phyloP scores from a whole-genome alignment of 2,888 invertebrate species.

The Orchesella flavescens region DNA sequence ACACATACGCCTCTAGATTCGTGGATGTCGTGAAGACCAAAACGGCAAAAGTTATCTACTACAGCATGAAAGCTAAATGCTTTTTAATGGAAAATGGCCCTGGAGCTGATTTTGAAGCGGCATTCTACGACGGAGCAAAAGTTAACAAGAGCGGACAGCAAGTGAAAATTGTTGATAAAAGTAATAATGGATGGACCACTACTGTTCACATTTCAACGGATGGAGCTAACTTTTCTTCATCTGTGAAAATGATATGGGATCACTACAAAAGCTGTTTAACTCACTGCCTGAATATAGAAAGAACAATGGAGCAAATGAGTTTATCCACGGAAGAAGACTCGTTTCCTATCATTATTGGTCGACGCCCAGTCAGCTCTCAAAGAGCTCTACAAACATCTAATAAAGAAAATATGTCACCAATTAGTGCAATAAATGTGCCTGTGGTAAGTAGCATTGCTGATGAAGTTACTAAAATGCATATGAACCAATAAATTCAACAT shows the following conservation, averaged over 20 bases:
- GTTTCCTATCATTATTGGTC: conserved; percentile 90
- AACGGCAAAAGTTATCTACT: conserved; percentile 94
- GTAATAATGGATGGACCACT: conserved; percentile 77
- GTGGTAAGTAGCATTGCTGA: conserved; percentile 47
- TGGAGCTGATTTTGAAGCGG: conserved; percentile 84
- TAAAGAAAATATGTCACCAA: conserved; percentile 69
- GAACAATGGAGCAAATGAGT: conserved; percentile 80
- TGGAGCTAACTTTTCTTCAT: conserved; percentile 75
- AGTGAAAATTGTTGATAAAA: conserved; percentile 80
- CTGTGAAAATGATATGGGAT: conserved; percentile 76
- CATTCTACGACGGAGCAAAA: conserved; percentile 85
- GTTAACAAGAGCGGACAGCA: conserved; percentile 79
- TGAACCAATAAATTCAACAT: too few relatives aligned
- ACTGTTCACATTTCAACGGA: conserved; percentile 75
- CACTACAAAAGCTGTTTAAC: conserved; percentile 79
- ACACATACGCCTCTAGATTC: conserved; percentile 88
- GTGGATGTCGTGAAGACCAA: conserved; percentile 91
- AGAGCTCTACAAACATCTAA: conserved; percentile 46
- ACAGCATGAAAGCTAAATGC: conserved; percentile 88
- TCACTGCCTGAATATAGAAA: conserved; percentile 84
- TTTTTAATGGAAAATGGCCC: conserved; percentile 93
- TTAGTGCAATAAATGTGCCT: conserved; percentile 64
- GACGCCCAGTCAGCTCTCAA: conserved; percentile 76
- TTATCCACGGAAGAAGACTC: conserved; percentile 76
- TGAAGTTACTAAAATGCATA: too few relatives aligned